Conservation (phyloP, 30 jellyfish, hydroid and myxozoan genomes). For the Turritopsis dohrnii region DNA sequence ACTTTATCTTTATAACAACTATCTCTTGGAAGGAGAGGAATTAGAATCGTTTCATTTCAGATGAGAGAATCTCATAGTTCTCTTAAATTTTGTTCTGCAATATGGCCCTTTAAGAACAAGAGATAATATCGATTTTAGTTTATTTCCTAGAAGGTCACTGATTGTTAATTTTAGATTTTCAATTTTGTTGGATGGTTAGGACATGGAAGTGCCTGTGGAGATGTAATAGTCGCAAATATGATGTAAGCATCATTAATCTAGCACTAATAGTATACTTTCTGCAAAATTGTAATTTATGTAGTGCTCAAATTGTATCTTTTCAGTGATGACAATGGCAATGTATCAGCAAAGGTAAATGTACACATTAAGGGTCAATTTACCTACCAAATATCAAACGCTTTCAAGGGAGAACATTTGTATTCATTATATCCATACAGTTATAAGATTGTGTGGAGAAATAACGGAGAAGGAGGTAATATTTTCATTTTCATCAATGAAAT, state of each 20-base stretch:
- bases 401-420: neutral
- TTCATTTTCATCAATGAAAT: too few species aligned
- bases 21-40: too few species aligned
- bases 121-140: too few species aligned
- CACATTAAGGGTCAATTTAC: neutral
- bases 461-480: neutral
- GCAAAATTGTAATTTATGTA: too few species aligned
- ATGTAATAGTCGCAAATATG: neutral
- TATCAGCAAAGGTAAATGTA: neutral
- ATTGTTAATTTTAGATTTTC: neutral
- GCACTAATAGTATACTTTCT: too few species aligned
- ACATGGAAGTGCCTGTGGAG: neutral
- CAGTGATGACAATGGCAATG: neutral
- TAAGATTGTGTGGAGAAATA: neutral
- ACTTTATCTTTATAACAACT: too few species aligned
- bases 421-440: neutral
- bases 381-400: neutral
- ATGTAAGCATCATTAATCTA: too few species aligned
- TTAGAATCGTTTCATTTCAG: too few species aligned
- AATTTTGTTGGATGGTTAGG: neutral
- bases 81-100: too few species aligned
- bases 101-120: too few species aligned
- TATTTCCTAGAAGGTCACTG: too few species aligned
- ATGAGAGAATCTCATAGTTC: too few species aligned
- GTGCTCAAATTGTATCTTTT: neutral